These are phyloP conservation scores for Leptonema lineaticorne DNA, from an alignment of 1,140 invertebrate genomes.

Conservation along the genomic window DNA sequence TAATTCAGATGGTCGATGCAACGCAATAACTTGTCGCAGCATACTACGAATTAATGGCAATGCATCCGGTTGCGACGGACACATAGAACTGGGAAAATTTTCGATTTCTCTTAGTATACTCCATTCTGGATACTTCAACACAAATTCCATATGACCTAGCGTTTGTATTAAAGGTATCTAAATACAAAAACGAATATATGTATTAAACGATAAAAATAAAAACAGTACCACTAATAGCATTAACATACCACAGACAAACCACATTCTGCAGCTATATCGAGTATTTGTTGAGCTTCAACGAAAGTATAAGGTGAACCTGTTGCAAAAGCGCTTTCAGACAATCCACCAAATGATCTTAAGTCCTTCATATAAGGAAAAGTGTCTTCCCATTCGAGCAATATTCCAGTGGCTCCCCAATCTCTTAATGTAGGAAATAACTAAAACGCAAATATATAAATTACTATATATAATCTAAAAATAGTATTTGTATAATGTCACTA, in stretches of 20 bases:
- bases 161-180: constrained; percentile 90
- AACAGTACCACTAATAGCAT: not conserved
- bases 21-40: constrained; percentile 72
- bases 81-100: constrained; percentile 79
- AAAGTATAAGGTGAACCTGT: constrained; percentile 53
- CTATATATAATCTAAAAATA: no score
- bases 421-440: constrained; percentile 61
- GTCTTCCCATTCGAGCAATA: constrained; percentile 91
- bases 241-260: constrained; percentile 51
- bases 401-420: constrained; percentile 75
- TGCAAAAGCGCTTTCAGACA: constrained; percentile 46
- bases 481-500: no score
- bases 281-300: constrained; percentile 51
- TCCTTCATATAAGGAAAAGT: constrained; percentile 82
- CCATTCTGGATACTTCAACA: constrained; percentile 81
- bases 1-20: constrained; percentile 54
- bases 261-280: constrained; percentile 49
- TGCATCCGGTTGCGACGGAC: constrained; percentile 75
- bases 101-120: constrained; percentile 74
- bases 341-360: constrained; percentile 64
- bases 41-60: constrained; percentile 72
- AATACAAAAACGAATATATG: constrained; percentile 26
- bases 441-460: no score
- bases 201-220: not conserved
- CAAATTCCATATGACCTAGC: constrained; percentile 93